phyloP scores from a whole-genome alignment of 1,140 invertebrate species.

The Drosophila teissieri region DNA sequence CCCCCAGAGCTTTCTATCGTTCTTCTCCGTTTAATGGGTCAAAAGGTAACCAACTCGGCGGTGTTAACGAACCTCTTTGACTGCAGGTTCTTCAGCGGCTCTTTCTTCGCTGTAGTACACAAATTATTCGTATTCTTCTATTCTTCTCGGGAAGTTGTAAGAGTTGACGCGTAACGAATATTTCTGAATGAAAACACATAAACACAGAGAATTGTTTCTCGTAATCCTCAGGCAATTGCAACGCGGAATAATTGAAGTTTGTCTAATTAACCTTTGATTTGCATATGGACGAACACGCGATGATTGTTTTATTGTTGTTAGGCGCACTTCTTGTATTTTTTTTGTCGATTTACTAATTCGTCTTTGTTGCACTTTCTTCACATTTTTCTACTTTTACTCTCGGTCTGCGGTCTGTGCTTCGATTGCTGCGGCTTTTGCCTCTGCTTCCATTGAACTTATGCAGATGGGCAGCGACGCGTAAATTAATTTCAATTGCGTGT shows the following conservation, averaged over 20 bases:
- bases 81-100: conserved; percentile 16
- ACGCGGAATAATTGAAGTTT: conserved; percentile 8
- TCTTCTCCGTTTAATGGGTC: conserved; percentile 17
- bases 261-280: conserved; percentile 37
- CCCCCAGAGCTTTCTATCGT: conserved; percentile 31
- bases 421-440: conserved; percentile 22
- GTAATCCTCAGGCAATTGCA: background rate
- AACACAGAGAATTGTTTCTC: conserved; percentile 2
- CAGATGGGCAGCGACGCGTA: conserved; percentile 68
- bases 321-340: conserved; percentile 4
- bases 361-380: conserved; percentile 44
- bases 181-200: conserved; percentile 58
- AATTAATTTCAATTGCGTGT: conserved; percentile 73
- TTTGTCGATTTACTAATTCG: conserved; percentile 29
- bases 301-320: conserved; percentile 19
- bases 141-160: conserved; percentile 9
- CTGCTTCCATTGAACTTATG: conserved; percentile 75
- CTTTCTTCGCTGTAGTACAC: background rate
- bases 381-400: conserved; percentile 36
- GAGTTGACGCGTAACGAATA: conserved; percentile 30
- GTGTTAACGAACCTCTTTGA: conserved; percentile 56
- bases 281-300: conserved; percentile 31
- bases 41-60: conserved; percentile 20
- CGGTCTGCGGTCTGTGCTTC: conserved; percentile 10
- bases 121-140: conserved; percentile 6